phyloP scores from a whole-genome alignment of 2,113 vertebrate genomes.

The Neodon shergylaensis region DNA sequence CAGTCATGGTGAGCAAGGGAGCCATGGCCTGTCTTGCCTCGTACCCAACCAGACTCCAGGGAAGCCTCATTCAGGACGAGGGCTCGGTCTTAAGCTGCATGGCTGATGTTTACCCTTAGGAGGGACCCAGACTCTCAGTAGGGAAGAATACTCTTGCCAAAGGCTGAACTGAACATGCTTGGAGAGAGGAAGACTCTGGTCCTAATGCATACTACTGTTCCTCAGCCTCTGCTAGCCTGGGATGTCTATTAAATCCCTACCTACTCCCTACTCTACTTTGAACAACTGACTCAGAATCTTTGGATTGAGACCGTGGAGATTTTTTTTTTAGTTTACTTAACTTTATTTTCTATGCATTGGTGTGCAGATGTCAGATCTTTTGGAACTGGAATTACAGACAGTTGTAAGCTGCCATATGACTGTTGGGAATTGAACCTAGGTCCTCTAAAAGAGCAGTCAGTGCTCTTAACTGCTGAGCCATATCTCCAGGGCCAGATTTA shows the following conservation, averaged over 20 bases:
- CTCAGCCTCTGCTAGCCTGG: background rate
- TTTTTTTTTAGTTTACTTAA: too few species aligned
- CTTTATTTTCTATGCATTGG: too few species aligned
- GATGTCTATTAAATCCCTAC: background rate
- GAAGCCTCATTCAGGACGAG: background rate
- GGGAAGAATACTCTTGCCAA: background rate
- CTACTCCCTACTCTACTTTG: background rate
- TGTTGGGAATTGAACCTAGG: too few species aligned
- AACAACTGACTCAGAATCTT: background rate
- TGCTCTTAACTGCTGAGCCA: too few species aligned
- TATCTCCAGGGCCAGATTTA: too few species aligned
- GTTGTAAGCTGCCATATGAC: too few species aligned
- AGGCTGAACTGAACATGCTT: background rate
- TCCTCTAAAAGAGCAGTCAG: too few species aligned
- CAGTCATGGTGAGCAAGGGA: background rate
- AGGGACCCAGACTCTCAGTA: background rate
- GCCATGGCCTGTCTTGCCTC: background rate
- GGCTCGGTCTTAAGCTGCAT: background rate
- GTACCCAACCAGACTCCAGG: background rate
- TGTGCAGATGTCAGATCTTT: too few species aligned
- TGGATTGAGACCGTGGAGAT: background rate
- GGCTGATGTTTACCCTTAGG: background rate
- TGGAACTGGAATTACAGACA: too few species aligned
- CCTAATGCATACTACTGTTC: too few species aligned
- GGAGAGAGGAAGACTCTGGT: background rate